phyloP scores from a whole-genome alignment of 2,888 invertebrate species.

The Plusia festucae region DNA sequence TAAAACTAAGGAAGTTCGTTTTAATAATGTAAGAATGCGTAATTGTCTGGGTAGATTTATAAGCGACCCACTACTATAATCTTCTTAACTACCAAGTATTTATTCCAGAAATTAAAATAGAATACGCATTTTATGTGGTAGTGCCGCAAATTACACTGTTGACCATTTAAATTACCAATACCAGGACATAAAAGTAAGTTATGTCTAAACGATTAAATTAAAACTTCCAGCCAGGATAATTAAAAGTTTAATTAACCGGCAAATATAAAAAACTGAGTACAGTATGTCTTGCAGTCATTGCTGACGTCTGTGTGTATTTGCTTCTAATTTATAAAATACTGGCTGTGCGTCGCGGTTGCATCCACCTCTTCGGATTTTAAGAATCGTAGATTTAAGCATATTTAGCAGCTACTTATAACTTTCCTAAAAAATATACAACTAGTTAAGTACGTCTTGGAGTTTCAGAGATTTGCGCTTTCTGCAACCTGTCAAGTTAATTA shows the following conservation, averaged over 20 bases:
- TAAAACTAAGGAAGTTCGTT: not conserved
- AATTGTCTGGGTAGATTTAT: not conserved
- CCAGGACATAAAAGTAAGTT: slow-evolving; percentile 16
- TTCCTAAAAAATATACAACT: not conserved
- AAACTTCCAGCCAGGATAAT: not conserved
- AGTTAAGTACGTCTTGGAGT: not conserved
- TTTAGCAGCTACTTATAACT: no score
- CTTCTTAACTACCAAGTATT: not conserved
- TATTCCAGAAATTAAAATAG: slow-evolving; percentile 2
- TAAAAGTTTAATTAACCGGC: slow-evolving; percentile 10
- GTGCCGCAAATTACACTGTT: slow-evolving; percentile 7
- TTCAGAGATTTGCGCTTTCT: not conserved
- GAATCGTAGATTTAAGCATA: no score
- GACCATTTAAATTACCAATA: slow-evolving; percentile 3
- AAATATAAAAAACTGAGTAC: slow-evolving; percentile 26
- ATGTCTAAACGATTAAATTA: slow-evolving; percentile 15
- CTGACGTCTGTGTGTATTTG: slow-evolving; percentile 13
- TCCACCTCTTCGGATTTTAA: not conserved
- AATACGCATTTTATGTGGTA: not conserved
- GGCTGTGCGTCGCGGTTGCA: not conserved
- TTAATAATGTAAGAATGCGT: not conserved
- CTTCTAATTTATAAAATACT: slow-evolving; percentile 15
- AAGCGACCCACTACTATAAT: not conserved
- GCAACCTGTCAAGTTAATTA: no score
- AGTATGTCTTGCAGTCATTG: slow-evolving; percentile 17